Evolutionary conservation across 2,113 vertebrate species (phyloP), one percentile per base, ranked within the genome.

Genomic region (Ovis canadensis): DNA sequence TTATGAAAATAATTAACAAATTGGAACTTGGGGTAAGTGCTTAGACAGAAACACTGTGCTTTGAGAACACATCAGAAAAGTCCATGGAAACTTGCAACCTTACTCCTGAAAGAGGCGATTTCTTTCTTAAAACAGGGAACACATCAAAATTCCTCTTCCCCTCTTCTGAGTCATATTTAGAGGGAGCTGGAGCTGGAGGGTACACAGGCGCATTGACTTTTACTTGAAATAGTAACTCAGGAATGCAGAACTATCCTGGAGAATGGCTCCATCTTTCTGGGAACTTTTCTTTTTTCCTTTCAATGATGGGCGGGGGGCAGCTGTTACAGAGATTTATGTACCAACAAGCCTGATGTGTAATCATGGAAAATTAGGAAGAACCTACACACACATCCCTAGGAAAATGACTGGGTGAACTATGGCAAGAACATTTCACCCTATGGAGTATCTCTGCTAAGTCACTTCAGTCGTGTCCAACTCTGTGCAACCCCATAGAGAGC

Each of bases 181-280:
- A 71, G 33, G 78, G 55, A 87, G 27, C 54, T 19, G 54, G 13
- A 31, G 5, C 12, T 8, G 7, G 31, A 78, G 17, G 3, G 40
- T 25, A 19, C 23, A 60, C 4, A 31, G 33, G 40, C 6, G 3
- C 29, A 25, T 54, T 45, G 62, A 85, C 57, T 67, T 40, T 96
- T 74, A 86, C 4, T 62, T 64, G 43, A 92, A 90, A 54, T 11
- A 87, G 45, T 11, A 95, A 95, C 15, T 77, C 40, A 77, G 64
- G 59, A 96, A 85, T 23, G 59, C 25, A 81, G 92, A 90, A 55
- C 83, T 27, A n/a, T 62, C 40, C 45, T 77, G 31, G 52, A 90
- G 94, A 78, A 81, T 81, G n/a, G 90, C 78, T 92, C 96, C 59
- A 85, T 36, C 77, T 54, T 88, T 93, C 89, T 64, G 91, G 77